Base-by-base conservation (phyloP, 30 jellyfish, hydroid and myxozoan genomes). In the Clytia hemisphaerica region DNA sequence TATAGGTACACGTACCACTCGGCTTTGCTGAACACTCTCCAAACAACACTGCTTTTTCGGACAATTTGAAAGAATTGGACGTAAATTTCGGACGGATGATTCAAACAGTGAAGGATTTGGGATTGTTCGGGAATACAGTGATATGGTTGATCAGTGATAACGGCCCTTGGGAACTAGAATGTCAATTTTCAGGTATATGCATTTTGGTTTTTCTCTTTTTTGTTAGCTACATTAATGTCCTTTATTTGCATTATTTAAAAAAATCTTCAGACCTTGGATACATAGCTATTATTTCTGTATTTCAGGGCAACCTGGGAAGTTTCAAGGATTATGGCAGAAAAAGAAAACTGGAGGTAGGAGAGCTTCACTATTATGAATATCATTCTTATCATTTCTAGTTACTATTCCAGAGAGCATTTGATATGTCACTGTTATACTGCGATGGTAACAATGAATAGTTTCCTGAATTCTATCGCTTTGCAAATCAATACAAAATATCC, bases 151-250 rank as follows among this genome's bases (percentile, higher is more conserved):
- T 57, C 37, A 40, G 70, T 4, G 70, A 57, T 57, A 57, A 57
- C 28, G 70, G 70, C 22, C 70, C 70, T 22, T 57, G 70, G 70
- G 70, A 57, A 18, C 2, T 3, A 57, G 25, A 57, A 33, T 57
- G 70, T 57, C 44, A 57, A 25, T 57, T n/a, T 21, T 22, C 37
- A 4, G 70, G 70, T 57, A 57, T 46, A 46, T 7, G 53, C 16
- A 40, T 16, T 16, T 7, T n/a, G n/a, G n/a, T n/a, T n/a, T n/a
- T n/a, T n/a, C n/a, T n/a, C n/a, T n/a, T n/a, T n/a, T n/a, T n/a
- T n/a, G n/a, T n/a, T n/a, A n/a, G n/a, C n/a, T n/a, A n/a, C n/a
- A n/a, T n/a, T 40, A 7, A 40, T 40, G 10, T 40, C 16, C 14
- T 40, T n/a, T 46, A 46, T 46, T 31, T n/a, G 10, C 24, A 9